Conservation (phyloP, 2,113 vertebrate species). For the Entomyzon cyanotis region DNA sequence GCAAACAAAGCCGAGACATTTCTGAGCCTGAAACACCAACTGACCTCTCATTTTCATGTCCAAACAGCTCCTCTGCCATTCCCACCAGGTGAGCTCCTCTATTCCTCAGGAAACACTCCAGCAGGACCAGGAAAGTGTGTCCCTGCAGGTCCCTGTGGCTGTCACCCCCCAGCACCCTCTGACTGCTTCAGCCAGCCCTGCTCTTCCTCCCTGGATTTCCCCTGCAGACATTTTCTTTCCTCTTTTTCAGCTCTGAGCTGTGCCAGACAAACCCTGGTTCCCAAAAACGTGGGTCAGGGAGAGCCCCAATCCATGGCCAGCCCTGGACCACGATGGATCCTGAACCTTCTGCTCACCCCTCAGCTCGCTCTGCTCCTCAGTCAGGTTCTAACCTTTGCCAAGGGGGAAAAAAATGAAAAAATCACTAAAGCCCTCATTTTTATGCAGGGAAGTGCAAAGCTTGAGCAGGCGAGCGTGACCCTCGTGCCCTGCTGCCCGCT, state of each 20-base stretch:
- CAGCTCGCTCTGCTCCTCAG: not conserved
- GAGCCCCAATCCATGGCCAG: rapidly evolving
- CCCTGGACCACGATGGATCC: rapidly evolving
- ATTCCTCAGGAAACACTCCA: not conserved
- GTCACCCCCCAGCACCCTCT: not conserved
- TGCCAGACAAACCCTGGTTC: not conserved
- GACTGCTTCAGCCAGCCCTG: not conserved
- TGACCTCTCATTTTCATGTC: rapidly evolving
- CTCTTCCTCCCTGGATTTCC: not conserved
- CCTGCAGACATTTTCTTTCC: not conserved
- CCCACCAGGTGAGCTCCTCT: not conserved
- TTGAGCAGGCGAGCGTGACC: not conserved
- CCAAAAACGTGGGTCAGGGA: not conserved
- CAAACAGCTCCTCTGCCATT: not conserved
- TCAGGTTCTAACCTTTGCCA: not conserved
- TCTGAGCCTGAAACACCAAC: not conserved
- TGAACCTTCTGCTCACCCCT: not conserved
- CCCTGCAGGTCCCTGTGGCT: not conserved
- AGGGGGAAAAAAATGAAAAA: not conserved
- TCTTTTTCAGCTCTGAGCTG: not conserved
- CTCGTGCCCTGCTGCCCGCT: not conserved
- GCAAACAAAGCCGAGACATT: not conserved
- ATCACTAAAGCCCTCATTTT: not conserved
- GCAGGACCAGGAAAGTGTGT: not conserved
- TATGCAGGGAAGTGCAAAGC: not conserved